A percentile compares a stretch with the other conserved stretches of the same genome.
Conservation (phyloP, 2,888 invertebrate genomes). For the Cryptocephalus primarius region DNA sequence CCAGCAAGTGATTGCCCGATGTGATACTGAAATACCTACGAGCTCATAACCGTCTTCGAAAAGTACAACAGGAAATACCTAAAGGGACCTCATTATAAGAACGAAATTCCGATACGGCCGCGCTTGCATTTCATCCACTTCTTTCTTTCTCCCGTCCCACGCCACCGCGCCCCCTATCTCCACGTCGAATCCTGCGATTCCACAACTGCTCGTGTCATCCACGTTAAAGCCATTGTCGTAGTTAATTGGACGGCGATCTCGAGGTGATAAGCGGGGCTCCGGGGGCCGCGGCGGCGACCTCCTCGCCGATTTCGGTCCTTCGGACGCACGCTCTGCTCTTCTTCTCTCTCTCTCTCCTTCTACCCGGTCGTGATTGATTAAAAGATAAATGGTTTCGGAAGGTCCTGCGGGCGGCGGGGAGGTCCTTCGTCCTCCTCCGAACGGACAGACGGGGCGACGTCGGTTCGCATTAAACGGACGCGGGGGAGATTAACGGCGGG, state of each 20-base stretch:
- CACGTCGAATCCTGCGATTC: background rate
- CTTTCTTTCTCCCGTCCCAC: background rate
- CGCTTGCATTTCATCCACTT: background rate
- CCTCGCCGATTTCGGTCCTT: conserved; percentile 14
- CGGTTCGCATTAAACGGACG: too few species aligned
- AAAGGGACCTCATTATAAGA: too few species aligned
- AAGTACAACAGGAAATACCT: too few species aligned
- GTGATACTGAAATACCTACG: too few species aligned
- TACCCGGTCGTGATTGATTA: conserved; percentile 36
- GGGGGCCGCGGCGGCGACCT: background rate
- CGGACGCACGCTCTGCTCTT: too few species aligned
- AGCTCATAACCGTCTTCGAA: too few species aligned
- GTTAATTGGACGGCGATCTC: conserved; percentile 43
- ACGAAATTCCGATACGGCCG: background rate
- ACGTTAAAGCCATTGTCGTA: conserved; percentile 41
- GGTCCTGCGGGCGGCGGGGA: conserved; percentile 24
- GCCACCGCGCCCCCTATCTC: background rate
- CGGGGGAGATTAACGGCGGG: too few species aligned
- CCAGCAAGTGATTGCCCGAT: too few species aligned
- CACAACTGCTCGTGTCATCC: conserved; percentile 33
- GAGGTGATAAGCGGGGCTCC: conserved; percentile 29
- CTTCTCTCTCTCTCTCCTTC: conserved; percentile 21
- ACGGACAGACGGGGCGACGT: too few species aligned
- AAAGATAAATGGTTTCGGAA: conserved; percentile 34
- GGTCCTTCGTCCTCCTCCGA: too few species aligned